Conservation (phyloP, 2,888 invertebrate species). For the Campopleginae sp. region DNA sequence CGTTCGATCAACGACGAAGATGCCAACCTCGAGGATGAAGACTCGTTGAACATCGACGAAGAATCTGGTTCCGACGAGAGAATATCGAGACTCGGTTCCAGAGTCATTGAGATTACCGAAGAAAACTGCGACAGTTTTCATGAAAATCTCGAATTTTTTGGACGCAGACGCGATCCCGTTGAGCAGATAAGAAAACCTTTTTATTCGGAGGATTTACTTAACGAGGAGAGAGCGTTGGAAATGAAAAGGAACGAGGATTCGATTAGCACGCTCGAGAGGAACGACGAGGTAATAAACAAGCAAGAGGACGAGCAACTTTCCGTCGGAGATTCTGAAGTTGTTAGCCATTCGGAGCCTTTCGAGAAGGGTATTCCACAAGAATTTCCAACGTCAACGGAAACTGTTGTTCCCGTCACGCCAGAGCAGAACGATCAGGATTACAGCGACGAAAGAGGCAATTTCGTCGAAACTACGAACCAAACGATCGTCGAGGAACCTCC, state of each 20-base stretch:
- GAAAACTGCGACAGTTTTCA: constrained; percentile 82
- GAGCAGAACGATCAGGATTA: constrained; percentile 11
- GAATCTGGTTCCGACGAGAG: constrained; percentile 65
- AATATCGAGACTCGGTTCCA: constrained; percentile 71
- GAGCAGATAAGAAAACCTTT: constrained; percentile 69
- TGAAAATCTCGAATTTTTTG: constrained; percentile 81
- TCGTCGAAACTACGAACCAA: neutral
- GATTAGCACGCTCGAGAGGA: constrained; percentile 11
- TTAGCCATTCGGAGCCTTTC: constrained; percentile 2
- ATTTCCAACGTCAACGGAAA: constrained; percentile 39
- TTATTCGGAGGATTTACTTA: constrained; percentile 65
- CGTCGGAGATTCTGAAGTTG: constrained; percentile 34
- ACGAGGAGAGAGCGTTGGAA: constrained; percentile 64
- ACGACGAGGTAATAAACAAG: constrained; percentile 16
- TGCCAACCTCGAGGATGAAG: constrained; percentile 54
- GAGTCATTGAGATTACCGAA: constrained; percentile 81
- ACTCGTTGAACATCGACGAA: constrained; percentile 69
- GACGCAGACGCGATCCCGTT: constrained; percentile 74
- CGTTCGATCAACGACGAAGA: constrained; percentile 68
- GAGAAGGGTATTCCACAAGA: constrained; percentile 31
- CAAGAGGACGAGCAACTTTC: constrained; percentile 36
- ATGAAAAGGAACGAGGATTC: constrained; percentile 60
- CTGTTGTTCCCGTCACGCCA: constrained; percentile 27
- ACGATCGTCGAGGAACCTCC: constrained; percentile 53
- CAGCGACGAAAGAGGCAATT: constrained; percentile 21